Base-by-base conservation (phyloP, 2,797 vertebrate genomes). In the Gymnoscopelus microlampas region DNA sequence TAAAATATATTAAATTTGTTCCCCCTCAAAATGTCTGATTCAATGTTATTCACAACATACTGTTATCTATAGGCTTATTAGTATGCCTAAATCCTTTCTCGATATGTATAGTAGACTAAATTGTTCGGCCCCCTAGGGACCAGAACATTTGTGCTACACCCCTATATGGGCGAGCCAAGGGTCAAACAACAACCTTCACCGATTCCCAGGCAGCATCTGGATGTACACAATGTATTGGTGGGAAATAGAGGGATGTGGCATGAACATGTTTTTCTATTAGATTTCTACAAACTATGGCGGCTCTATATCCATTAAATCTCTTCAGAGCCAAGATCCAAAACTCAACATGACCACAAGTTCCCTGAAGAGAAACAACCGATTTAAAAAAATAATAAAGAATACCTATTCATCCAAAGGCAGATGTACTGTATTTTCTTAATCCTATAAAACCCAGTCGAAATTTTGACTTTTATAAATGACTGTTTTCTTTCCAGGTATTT, bases 341-440 rank as follows among this genome's bases (percentile, higher is more conserved):
- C 88, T 89, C 86, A 91, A 89, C 81, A 78, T 90, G 84, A 92
- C 89, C 92, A 60, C 92, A 92, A 88, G 84, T 91, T 89, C 87
- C 90, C 91, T 87, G 86, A 93, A 93, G 93, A 93, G 94, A 94
- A 89, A 92, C 93, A 94, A 55, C 61, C 66, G 86, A 80, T 82
- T 89, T 60, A n/a, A 73, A 68, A 61, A 74, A 86, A 54, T 4
- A 39, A 85, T 69, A 88, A 85, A 81, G 82, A 66, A 85, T 70
- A 80, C 74, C 78, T 79, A 82, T 91, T 91, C 87, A 85, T 87
- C 77, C 74, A 60, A 63, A 76, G 60, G 62, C 69, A 19, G 3
- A 58, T 67, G 48, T 85, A 73, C 87, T 89, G 87, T 79, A 12
- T 57, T 57, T 73, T 68, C 53, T 85, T 79, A 85, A 89, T 85